Conservation (phyloP, 2,888 invertebrate genomes). For the Aphidius colemani region DNA sequence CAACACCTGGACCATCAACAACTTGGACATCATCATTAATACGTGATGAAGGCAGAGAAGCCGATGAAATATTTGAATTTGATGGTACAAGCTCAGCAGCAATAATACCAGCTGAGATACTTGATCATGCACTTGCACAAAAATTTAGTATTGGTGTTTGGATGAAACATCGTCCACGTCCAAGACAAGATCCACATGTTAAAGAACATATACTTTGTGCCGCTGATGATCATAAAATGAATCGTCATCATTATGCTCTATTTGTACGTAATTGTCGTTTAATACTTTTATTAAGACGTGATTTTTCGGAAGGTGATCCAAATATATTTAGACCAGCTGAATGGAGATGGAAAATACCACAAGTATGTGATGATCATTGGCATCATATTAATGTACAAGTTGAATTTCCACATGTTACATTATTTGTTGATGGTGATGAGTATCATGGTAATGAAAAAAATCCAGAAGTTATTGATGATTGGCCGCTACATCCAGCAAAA, state of each 20-base stretch:
- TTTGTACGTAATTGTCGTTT: constrained; percentile 97
- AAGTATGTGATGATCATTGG: constrained; percentile 98
- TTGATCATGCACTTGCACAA: constrained; percentile 77
- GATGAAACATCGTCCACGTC: constrained; percentile 87
- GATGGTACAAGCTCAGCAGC: constrained; percentile 90
- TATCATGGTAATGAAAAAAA: constrained; percentile 72
- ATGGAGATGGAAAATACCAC: constrained; percentile 96
- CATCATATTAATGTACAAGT: constrained; percentile 96
- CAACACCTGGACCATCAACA: constrained; percentile 69
- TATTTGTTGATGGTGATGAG: constrained; percentile 86
- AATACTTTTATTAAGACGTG: constrained; percentile 86
- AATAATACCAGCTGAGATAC: constrained; percentile 75
- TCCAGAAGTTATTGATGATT: constrained; percentile 98
- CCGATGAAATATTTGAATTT: constrained; percentile 93
- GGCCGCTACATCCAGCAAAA: constrained; percentile 96
- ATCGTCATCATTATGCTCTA: constrained; percentile 96
- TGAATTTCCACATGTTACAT: constrained; percentile 86
- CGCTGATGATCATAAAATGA: constrained; percentile 98
- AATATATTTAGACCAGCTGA: constrained; percentile 97
- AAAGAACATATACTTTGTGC: constrained; percentile 98
- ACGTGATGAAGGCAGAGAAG: constrained; percentile 71
- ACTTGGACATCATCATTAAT: constrained; percentile 67
- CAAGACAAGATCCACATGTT: constrained; percentile 81
- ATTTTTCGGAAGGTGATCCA: constrained; percentile 89
- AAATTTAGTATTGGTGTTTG: constrained; percentile 92